Conservation (phyloP, 2,113 vertebrate species). For the Myodes glareolus region DNA sequence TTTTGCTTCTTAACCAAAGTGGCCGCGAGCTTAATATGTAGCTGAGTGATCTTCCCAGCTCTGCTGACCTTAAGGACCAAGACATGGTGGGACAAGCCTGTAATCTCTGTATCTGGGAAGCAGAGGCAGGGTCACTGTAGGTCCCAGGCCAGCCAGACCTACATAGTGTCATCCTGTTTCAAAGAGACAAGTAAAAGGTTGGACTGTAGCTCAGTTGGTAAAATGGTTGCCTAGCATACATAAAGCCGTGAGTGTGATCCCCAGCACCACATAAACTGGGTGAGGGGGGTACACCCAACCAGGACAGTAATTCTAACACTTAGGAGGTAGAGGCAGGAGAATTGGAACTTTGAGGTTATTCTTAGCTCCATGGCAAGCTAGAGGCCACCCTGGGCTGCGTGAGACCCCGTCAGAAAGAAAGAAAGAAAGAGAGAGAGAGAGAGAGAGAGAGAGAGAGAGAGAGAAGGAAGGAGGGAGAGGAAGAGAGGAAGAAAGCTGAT, state of each 20-base stretch:
- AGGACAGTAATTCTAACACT: neutral
- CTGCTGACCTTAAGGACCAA: neutral
- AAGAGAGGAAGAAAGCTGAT: too few relatives aligned
- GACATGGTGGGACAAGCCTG: neutral
- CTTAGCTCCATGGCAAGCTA: neutral
- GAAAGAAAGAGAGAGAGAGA: too few relatives aligned
- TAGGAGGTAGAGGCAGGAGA: neutral
- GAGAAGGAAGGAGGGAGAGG: fast-evolving
- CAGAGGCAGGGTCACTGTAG: neutral
- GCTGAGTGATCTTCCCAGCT: neutral
- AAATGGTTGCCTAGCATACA: neutral
- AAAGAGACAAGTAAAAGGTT: neutral
- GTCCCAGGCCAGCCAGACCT: neutral
- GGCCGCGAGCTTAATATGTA: too few relatives aligned
- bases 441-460: too few relatives aligned
- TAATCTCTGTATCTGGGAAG: neutral
- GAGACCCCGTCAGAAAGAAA: neutral
- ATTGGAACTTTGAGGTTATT: neutral
- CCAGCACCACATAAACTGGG: neutral
- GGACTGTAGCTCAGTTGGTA: neutral
- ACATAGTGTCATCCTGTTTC: too few relatives aligned
- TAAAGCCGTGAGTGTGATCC: neutral
- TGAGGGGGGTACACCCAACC: neutral
- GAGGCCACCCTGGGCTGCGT: neutral
- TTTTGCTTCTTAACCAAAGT: neutral